Percentiles rank a stretch among this genome's conserved stretches.
Conservation (phyloP, 2,113 vertebrate genomes). For the Gopherus evgoodei region DNA sequence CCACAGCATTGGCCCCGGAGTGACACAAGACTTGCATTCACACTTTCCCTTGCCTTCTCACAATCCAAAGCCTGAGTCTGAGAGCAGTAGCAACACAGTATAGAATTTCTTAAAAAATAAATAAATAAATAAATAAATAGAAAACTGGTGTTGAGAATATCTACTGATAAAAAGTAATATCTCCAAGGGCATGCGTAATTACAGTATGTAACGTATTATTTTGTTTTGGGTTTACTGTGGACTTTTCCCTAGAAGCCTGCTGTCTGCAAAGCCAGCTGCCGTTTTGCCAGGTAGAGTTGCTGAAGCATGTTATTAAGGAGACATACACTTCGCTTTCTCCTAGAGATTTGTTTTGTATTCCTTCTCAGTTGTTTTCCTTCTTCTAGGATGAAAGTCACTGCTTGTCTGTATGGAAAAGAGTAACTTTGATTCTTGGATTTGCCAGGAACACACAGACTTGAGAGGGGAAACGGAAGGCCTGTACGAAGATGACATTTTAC, state of each 20-base stretch:
- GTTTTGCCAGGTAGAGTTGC: background rate
- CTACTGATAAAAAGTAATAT: background rate
- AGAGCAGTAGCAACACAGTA: background rate
- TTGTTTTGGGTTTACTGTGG: background rate
- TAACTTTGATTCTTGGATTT: background rate
- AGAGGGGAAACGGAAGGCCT: background rate
- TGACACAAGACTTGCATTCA: background rate
- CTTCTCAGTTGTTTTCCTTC: background rate
- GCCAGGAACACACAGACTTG: background rate
- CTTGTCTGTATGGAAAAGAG: background rate
- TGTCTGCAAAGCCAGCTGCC: background rate
- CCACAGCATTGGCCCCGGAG: background rate
- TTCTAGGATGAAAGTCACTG: background rate
- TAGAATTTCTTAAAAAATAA: background rate
- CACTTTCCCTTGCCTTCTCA: background rate
- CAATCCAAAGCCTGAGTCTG: background rate
- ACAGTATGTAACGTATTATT: background rate
- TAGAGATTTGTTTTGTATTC: background rate
- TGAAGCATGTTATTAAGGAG: background rate
- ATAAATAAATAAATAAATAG: rapidly evolving
- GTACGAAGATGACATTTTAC: background rate
- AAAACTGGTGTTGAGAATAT: background rate
- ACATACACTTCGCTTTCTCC: background rate
- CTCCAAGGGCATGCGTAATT: background rate
- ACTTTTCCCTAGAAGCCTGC: background rate